Evolutionary conservation across 2,888 invertebrate species (phyloP).

Genomic region (Adelognathus sp.): DNA sequence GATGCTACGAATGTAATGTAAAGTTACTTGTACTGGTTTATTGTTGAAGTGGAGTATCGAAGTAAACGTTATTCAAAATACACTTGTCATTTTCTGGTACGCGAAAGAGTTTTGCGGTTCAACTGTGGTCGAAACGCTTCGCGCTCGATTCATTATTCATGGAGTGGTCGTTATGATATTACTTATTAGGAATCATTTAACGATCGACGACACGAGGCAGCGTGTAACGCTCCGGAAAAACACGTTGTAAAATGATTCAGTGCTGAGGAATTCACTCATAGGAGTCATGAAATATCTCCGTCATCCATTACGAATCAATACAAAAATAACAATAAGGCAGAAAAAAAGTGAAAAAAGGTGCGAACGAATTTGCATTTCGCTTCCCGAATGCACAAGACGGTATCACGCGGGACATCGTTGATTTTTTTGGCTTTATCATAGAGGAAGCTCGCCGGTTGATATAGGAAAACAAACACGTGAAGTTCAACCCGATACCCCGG

Average conservation of each 20-base stretch:
- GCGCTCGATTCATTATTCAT: not conserved
- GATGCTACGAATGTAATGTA: constrained; percentile 62
- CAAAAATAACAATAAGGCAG: not conserved
- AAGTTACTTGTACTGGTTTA: constrained; percentile 67
- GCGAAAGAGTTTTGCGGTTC: not conserved
- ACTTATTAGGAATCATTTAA: not conserved
- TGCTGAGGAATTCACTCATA: not conserved
- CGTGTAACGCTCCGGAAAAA: not conserved
- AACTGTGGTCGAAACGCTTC: not conserved
- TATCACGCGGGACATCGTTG: too few species aligned
- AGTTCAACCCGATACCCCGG: too few species aligned
- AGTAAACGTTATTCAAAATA: constrained; percentile 67
- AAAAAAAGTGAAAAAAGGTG: too few species aligned
- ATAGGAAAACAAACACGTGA: too few species aligned
- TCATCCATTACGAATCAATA: not conserved
- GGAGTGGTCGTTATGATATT: not conserved
- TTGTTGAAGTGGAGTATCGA: constrained; percentile 66
- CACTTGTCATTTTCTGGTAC: not conserved
- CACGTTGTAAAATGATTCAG: not conserved
- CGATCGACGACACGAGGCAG: not conserved
- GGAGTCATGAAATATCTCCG: not conserved
- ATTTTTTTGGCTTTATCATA: too few species aligned
- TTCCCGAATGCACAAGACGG: too few species aligned
- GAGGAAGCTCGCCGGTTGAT: too few species aligned
- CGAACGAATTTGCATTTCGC: too few species aligned